Conservation (phyloP, 2,888 invertebrate species). For the Criorhina ranunculi region DNA sequence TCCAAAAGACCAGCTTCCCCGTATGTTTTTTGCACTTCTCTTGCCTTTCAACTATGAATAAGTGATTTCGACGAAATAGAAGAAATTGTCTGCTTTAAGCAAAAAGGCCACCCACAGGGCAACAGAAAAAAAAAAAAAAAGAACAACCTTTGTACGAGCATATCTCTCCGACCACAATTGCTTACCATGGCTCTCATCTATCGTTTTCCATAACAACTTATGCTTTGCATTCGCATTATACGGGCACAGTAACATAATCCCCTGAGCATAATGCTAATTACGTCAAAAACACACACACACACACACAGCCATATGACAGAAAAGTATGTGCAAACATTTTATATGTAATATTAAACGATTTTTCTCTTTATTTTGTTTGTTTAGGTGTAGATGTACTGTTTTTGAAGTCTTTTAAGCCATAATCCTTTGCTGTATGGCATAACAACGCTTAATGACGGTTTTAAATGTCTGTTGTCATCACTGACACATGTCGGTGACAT, state of each 20-base stretch:
- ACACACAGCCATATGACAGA: no score
- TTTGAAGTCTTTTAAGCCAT: conserved; percentile 16
- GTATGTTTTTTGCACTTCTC: conserved; percentile 17
- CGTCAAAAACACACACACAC: conserved; percentile 23
- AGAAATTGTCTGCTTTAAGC: conserved; percentile 29
- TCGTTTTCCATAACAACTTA: conserved; percentile 24
- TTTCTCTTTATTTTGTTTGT: conserved; percentile 27
- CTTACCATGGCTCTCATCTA: conserved; percentile 24
- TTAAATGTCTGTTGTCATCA: conserved; percentile 21
- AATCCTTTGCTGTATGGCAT: conserved; percentile 12
- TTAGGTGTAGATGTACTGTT: neutral
- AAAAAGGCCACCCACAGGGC: conserved; percentile 42
- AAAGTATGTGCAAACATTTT: conserved; percentile 21
- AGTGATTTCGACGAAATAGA: conserved; percentile 38
- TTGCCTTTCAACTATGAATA: conserved; percentile 55
- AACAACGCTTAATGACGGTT: conserved; percentile 14
- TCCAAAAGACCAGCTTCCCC: no score
- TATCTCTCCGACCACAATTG: conserved; percentile 10
- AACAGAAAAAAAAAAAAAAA: conserved; percentile 14
- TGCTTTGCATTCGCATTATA: conserved; percentile 51
- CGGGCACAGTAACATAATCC: conserved; percentile 43
- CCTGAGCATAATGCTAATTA: conserved; percentile 62
- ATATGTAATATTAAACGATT: conserved; percentile 41
- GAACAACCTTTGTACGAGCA: conserved; percentile 21
- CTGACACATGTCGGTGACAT: conserved; percentile 9